Percentiles rank a stretch among this genome's conserved stretches.
These are phyloP conservation scores for Cephus pygmeus DNA, from an alignment of 2,888 invertebrate species.

Conservation along the genomic window DNA sequence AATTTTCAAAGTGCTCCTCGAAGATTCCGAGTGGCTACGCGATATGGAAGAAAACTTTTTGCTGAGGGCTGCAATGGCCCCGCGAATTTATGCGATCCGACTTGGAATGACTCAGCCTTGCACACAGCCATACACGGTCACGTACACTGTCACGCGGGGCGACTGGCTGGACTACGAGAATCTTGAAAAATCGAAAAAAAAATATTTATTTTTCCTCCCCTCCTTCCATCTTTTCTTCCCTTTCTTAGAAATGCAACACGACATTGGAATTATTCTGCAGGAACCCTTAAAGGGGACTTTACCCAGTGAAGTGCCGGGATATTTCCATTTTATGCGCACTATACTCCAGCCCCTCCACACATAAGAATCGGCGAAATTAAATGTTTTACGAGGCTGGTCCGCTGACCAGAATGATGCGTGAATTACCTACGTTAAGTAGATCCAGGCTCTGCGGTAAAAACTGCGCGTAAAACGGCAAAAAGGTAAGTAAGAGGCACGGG, in stretches of 20 bases:
- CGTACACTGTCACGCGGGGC: not conserved
- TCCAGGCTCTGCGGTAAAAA: not conserved
- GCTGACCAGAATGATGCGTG: not conserved
- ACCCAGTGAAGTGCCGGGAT: not conserved
- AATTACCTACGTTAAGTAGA: not conserved
- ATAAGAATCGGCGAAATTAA: not conserved
- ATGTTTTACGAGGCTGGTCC: conserved; percentile 1
- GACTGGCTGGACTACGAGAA: not conserved
- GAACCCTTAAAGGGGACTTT: not conserved
- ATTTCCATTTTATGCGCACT: not conserved
- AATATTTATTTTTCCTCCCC: not conserved
- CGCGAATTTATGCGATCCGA: not conserved
- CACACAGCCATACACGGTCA: not conserved
- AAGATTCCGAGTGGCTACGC: not conserved
- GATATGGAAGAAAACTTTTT: not conserved
- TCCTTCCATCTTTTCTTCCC: not conserved
- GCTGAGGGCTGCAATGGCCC: not conserved
- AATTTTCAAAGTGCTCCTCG: not conserved
- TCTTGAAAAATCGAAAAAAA: not conserved
- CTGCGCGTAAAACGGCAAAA: not conserved
- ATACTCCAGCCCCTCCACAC: not conserved
- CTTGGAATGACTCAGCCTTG: not conserved
- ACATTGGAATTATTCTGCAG: not conserved
- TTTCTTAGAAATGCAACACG: not conserved
- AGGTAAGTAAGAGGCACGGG: not conserved